Percentiles rank a stretch among this genome's conserved stretches.
Conservation (phyloP, 2,888 invertebrate genomes). For the Caenorhabditis japonica region DNA sequence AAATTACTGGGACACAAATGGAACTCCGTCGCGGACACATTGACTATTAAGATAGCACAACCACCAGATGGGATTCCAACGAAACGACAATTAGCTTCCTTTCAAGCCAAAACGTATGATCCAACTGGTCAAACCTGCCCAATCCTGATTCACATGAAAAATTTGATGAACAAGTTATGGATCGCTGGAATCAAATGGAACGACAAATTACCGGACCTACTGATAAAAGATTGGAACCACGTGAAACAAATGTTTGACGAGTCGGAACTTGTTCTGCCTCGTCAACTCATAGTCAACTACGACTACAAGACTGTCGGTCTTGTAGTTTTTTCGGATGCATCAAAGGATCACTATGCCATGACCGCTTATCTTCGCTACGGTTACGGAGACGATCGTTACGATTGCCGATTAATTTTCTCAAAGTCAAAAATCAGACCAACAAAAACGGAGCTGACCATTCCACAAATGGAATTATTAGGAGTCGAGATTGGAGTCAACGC, state of each 20-base stretch:
- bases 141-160: conserved; percentile 10
- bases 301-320: neutral
- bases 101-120: no score
- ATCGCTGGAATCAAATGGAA: conserved; percentile 17
- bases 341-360: conserved; percentile 3
- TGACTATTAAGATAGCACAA: no score
- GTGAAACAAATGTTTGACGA: neutral
- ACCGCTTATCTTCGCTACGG: conserved; percentile 1
- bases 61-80: no score
- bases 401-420: conserved; percentile 49
- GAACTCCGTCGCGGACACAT: no score
- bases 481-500: neutral
- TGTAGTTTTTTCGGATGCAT: conserved; percentile 17
- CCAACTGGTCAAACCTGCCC: conserved; percentile 34
- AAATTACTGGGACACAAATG: no score
- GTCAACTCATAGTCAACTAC: neutral
- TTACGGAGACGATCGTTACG: conserved; percentile 25
- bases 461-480: conserved; percentile 4
- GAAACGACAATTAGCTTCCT: no score
- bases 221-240: neutral
- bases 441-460: conserved; percentile 7
- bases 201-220: neutral
- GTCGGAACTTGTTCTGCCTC: neutral
- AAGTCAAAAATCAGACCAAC: conserved; percentile 34
- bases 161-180: conserved; percentile 24